A percentile compares a stretch with the other conserved stretches of the same genome.
These are phyloP conservation scores for Acrobasis suavella DNA, from an alignment of 2,888 invertebrate species.

Conservation along the genomic window DNA sequence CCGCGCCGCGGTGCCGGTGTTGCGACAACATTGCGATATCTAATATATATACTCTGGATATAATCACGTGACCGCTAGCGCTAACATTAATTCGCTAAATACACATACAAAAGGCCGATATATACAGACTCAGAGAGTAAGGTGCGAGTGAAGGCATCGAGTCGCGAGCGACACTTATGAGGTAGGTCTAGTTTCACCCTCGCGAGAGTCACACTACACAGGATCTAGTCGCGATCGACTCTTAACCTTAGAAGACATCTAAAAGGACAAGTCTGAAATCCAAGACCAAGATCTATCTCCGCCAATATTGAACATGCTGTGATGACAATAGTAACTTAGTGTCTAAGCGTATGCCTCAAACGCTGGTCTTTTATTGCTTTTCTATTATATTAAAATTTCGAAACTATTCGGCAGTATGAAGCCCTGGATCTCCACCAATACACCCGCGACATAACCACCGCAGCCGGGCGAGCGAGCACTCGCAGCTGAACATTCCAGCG, in stretches of 20 bases:
- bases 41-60: slow-evolving; percentile 12
- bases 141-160: slow-evolving; percentile 37
- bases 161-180: slow-evolving; percentile 31
- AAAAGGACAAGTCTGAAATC: too few relatives aligned
- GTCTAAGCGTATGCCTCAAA: too few relatives aligned
- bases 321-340: too few relatives aligned
- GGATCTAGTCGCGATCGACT: neutral
- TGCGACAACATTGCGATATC: slow-evolving; percentile 9
- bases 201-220: neutral
- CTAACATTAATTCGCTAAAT: slow-evolving; percentile 17
- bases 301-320: too few relatives aligned
- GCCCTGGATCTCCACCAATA: too few relatives aligned
- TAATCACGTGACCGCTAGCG: neutral
- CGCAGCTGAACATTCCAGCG: too few relatives aligned
- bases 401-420: too few relatives aligned
- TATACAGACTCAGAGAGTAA: slow-evolving; percentile 25
- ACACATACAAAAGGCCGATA: slow-evolving; percentile 25
- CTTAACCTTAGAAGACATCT: neutral
- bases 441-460: too few relatives aligned
- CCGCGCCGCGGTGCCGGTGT: slow-evolving; percentile 78
- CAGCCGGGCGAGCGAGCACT: too few relatives aligned
- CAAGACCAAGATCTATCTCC: too few relatives aligned
- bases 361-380: too few relatives aligned
- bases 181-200: slow-evolving; percentile 11
- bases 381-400: too few relatives aligned